Base-by-base conservation (phyloP, 2,888 invertebrate species). In the Temnothorax rugatulus region DNA sequence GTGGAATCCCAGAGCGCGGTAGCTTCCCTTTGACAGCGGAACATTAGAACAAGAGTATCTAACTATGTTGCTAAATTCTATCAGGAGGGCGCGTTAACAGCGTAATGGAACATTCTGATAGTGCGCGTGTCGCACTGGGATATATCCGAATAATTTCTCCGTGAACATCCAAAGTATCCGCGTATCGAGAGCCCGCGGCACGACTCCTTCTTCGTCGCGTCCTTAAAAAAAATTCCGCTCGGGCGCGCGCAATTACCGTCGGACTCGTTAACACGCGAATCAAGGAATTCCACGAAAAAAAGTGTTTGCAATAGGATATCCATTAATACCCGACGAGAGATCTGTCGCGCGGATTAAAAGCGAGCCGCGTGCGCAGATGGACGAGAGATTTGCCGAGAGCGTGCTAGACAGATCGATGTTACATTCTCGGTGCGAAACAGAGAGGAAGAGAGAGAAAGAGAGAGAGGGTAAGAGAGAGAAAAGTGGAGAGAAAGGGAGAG, bases 331-430 rank as follows among this genome's bases (percentile, higher is more conserved):
- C n/a, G 69, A 7, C 73, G 73, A 73, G 38, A 77, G 29, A 57
- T 77, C 15, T 44, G 68, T 57, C 68, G 21, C 54, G 29, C 44
- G 61, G 61, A 52, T 82, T 64, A 75, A 82, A 75, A 75, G 75
- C 29, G 52, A 75, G 44, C 21, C 63, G 75, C 44, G 61, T 47
- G 69, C 50, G 63, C 74, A 29, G 52, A 74, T 47, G 75, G 18
- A 64, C 52, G 75, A 52, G 75, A 64, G 54, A 82, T 75, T 63
- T 59, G 47, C 41, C 44, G 44, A 68, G 64, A 54, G n/a, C 47
- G 44, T 59, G 21, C 47, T 59, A 38, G 59, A 79, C 34, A 47
- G 88, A 90, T 90, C 90, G 81, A 86, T 90, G 88, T 83, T 88
- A 84, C 85, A 82, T 85, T 84, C 76, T 85, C 83, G 85, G 41